phyloP scores from a whole-genome alignment of 1,140 invertebrate genomes.

The Dolichoris vasculosae region DNA sequence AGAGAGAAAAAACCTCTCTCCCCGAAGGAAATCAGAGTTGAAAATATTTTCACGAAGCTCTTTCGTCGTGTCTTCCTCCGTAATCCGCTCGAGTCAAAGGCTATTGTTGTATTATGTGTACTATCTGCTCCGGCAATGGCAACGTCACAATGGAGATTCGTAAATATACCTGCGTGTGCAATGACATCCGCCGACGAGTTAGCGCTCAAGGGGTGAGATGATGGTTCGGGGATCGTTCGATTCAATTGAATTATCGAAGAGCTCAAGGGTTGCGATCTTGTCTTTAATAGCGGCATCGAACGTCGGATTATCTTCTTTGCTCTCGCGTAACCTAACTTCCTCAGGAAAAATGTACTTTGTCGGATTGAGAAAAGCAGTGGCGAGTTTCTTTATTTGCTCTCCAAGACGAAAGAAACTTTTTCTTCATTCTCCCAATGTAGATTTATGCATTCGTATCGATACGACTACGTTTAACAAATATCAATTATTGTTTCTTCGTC shows the following conservation, averaged over 20 bases:
- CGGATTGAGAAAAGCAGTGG: background rate
- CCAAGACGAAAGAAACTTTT: too few relatives aligned
- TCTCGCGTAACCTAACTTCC: background rate
- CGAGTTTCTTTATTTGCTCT: background rate
- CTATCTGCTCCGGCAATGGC: background rate
- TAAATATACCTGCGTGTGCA: conserved; percentile 27
- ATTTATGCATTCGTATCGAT: too few relatives aligned
- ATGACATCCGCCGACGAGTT: background rate
- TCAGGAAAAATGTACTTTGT: background rate
- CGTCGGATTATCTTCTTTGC: background rate
- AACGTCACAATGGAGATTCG: conserved; percentile 8
- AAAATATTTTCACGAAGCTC: background rate
- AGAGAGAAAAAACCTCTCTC: too few relatives aligned
- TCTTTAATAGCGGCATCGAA: conserved; percentile 2
- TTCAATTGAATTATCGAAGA: background rate
- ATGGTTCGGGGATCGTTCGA: background rate
- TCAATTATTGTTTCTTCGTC: background rate
- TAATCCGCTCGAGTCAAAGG: conserved; percentile 63
- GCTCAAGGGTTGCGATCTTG: background rate
- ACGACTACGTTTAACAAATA: background rate
- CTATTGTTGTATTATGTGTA: conserved; percentile 44
- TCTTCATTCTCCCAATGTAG: too few relatives aligned
- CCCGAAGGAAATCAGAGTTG: background rate
- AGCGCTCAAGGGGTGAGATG: background rate
- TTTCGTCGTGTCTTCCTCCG: conserved; percentile 11